Evolutionary conservation across 1,140 invertebrate species (phyloP).

Genomic region (Drosophila varians): DNA sequence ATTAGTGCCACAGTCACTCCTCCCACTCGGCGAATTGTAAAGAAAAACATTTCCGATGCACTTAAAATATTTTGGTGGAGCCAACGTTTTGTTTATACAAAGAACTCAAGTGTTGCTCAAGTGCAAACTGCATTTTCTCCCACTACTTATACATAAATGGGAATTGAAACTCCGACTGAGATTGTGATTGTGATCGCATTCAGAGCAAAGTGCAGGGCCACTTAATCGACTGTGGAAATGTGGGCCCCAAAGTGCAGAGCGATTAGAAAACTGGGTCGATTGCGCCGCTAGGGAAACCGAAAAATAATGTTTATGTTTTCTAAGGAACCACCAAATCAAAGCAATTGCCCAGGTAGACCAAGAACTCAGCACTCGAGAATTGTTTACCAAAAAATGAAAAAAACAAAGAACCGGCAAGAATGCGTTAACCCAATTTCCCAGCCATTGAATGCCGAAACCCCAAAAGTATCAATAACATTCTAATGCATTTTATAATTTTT

Average conservation of each 20-base stretch:
- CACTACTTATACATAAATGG: neutral
- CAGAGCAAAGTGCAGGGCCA: conserved; percentile 51
- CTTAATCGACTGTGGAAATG: conserved; percentile 69
- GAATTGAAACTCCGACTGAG: conserved; percentile 14
- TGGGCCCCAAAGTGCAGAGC: conserved; percentile 21
- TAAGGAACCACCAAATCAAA: conserved; percentile 51
- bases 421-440: conserved; percentile 63
- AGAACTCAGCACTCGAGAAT: conserved; percentile 30
- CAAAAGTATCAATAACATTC: conserved; percentile 45
- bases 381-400: conserved; percentile 37
- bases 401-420: conserved; percentile 27
- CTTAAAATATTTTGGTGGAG: conserved; percentile 36
- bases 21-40: conserved; percentile 11
- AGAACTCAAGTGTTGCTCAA: conserved; percentile 38
- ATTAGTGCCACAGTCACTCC: conserved; percentile 43
- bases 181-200: conserved; percentile 16
- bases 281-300: conserved; percentile 42
- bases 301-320: conserved; percentile 66
- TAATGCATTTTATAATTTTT: conserved; percentile 57
- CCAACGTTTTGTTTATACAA: conserved; percentile 39
- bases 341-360: conserved; percentile 52
- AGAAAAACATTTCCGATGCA: conserved; percentile 36
- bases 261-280: conserved; percentile 62
- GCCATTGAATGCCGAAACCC: conserved; percentile 3
- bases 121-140: conserved; percentile 33